phyloP scores from a whole-genome alignment of 2,113 vertebrate species.

The Acrocephalus arundinaceus region DNA sequence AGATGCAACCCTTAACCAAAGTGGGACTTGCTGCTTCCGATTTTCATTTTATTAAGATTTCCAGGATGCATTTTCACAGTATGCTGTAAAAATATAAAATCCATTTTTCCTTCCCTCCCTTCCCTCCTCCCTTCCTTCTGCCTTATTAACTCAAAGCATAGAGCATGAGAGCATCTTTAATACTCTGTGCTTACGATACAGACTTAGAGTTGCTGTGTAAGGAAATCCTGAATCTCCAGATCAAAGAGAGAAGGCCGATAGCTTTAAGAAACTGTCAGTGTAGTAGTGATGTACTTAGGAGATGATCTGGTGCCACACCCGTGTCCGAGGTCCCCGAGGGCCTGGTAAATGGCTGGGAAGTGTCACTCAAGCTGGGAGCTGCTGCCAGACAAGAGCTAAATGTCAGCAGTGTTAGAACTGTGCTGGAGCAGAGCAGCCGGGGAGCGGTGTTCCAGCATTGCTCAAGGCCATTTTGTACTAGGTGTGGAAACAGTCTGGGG shows the following conservation, averaged over 20 bases:
- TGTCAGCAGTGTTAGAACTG: neutral
- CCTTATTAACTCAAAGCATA: neutral
- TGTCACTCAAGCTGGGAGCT: neutral
- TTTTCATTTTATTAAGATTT: neutral
- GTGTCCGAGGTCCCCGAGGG: neutral
- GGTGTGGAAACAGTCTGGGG: neutral
- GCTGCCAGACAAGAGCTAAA: neutral
- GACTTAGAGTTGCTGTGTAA: neutral
- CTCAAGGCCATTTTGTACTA: neutral
- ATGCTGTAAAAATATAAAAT: neutral
- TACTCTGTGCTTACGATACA: neutral
- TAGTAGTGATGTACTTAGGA: neutral
- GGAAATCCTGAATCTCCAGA: neutral
- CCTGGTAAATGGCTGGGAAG: neutral
- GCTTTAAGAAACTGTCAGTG: neutral
- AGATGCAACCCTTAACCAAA: neutral
- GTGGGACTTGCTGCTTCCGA: neutral
- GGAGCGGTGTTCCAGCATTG: neutral
- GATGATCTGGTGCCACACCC: neutral
- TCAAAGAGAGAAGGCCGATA: neutral
- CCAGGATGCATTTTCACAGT: neutral
- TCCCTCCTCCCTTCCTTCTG: neutral
- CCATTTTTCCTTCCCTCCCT: neutral
- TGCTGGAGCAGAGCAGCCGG: neutral
- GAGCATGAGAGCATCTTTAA: neutral